These are phyloP conservation scores for Peromyscus eremicus DNA, from an alignment of 2,797 vertebrate genomes.

Conservation along the genomic window DNA sequence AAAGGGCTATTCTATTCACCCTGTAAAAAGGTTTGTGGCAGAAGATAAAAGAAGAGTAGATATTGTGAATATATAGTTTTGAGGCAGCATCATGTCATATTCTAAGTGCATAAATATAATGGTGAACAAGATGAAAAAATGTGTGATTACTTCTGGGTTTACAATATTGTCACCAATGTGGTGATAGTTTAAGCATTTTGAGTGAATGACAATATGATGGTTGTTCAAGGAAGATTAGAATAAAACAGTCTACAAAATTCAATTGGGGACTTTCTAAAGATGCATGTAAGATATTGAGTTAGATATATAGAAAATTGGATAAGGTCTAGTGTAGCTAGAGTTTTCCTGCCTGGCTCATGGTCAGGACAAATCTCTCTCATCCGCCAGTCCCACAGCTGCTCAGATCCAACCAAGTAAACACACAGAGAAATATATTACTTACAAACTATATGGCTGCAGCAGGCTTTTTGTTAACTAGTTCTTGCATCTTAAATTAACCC, in stretches of 20 bases:
- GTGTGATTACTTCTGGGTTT: neutral
- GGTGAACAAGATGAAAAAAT: neutral
- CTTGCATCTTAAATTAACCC: no score
- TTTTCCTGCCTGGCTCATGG: no score
- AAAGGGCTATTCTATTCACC: neutral
- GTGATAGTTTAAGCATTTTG: neutral
- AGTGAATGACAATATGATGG: neutral
- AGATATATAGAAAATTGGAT: constrained; percentile 1
- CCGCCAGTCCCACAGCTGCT: no score
- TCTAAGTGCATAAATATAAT: neutral
- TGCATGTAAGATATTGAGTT: neutral
- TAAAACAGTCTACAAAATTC: neutral
- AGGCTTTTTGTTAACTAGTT: no score
- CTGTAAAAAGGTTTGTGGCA: neutral
- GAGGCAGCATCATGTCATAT: neutral
- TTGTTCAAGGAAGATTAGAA: neutral
- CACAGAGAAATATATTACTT: no score
- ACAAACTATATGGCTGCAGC: no score
- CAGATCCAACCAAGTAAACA: no score
- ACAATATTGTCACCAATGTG: neutral
- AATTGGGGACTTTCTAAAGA: neutral
- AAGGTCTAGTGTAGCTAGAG: neutral
- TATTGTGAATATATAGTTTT: neutral
- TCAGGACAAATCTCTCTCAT: no score
- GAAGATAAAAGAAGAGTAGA: neutral